Evolutionary conservation across 2,113 vertebrate genomes (phyloP).

Genomic region (Nyctibius bracteatus): DNA sequence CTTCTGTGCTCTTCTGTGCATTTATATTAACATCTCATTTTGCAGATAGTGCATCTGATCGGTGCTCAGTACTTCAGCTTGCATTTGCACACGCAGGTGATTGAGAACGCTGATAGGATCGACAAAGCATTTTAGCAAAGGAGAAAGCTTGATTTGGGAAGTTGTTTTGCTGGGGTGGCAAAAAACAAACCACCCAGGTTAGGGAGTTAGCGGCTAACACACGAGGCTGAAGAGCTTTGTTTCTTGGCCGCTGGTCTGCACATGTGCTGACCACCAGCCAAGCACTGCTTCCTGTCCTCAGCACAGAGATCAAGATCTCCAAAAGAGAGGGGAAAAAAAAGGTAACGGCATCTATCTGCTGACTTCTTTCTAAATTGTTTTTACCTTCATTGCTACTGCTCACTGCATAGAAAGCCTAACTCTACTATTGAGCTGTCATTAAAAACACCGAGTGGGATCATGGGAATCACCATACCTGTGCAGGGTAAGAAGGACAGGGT

Average conservation of each 20-base stretch:
- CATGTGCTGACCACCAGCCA: not conserved
- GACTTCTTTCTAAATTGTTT: not conserved
- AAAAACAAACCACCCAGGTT: not conserved
- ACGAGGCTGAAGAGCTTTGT: not conserved
- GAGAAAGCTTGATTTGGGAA: not conserved
- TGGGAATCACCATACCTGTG: rapidly evolving
- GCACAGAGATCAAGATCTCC: not conserved
- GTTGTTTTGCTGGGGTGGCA: not conserved
- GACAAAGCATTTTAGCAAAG: not conserved
- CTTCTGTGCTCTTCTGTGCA: not conserved
- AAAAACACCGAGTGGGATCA: not conserved
- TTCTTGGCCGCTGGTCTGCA: not conserved
- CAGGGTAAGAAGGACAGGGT: rapidly evolving
- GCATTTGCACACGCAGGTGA: not conserved
- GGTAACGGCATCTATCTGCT: not conserved
- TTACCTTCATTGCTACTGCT: not conserved
- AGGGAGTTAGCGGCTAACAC: not conserved
- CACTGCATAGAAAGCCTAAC: not conserved
- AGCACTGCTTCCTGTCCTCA: not conserved
- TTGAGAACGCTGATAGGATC: not conserved
- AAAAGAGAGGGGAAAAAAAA: not conserved
- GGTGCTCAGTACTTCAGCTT: not conserved
- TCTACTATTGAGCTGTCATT: not conserved
- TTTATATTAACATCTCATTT: constrained; percentile 18
- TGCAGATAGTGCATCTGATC: not conserved